These are phyloP conservation scores for Cichladusa arquata DNA, from an alignment of 2,113 vertebrate genomes.

Conservation along the genomic window DNA sequence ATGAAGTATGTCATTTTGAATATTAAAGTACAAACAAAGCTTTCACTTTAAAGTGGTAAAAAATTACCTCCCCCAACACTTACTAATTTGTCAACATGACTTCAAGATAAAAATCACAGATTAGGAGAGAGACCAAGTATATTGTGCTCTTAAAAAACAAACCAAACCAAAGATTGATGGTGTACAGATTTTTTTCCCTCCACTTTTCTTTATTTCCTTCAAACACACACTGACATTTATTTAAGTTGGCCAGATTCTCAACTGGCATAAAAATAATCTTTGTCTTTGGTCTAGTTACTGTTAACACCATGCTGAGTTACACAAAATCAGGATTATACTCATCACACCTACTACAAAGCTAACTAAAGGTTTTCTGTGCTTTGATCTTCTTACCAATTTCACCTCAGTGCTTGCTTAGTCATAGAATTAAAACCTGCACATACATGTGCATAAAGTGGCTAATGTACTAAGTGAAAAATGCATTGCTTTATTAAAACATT, in stretches of 20 bases:
- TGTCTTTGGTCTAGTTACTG: not conserved
- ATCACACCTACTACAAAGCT: not conserved
- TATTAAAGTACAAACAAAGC: not conserved
- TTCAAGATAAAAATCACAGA: not conserved
- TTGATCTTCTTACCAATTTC: not conserved
- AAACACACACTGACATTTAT: not conserved
- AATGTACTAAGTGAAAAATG: not conserved
- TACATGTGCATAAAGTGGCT: not conserved
- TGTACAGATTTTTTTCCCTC: not conserved
- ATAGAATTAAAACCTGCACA: not conserved
- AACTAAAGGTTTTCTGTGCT: not conserved
- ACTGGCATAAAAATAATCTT: not conserved
- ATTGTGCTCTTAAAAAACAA: not conserved
- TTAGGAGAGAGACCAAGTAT: not conserved
- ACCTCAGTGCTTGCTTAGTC: not conserved
- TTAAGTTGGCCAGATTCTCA: not conserved
- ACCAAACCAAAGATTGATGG: not conserved
- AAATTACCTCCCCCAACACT: not conserved
- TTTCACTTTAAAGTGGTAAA: not conserved
- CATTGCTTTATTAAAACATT: not conserved
- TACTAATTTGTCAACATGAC: not conserved
- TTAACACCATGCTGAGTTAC: not conserved
- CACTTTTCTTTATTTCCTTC: not conserved
- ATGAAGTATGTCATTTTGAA: not conserved
- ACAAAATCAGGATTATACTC: not conserved